A percentile compares a stretch with the other conserved stretches of the same genome.
Evolutionary conservation across 1,140 invertebrate species (phyloP).

Genomic region (Diachasmimorpha longicaudata): DNA sequence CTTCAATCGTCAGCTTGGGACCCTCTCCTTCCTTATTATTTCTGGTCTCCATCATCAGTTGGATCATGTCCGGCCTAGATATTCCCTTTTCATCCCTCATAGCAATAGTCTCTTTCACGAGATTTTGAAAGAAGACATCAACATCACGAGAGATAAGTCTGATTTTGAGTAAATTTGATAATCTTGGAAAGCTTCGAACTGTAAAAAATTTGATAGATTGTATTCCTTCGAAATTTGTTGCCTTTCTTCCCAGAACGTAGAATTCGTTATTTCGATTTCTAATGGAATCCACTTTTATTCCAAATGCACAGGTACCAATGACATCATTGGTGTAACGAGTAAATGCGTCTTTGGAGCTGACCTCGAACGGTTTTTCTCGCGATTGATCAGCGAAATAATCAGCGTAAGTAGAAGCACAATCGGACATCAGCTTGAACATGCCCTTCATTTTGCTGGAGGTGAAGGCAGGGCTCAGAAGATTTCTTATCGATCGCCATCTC

Average conservation of each 20-base stretch:
- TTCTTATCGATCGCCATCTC: slow-evolving; percentile 43
- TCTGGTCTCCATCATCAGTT: slow-evolving; percentile 50
- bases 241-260: slow-evolving; percentile 50
- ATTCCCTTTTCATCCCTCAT: slow-evolving; percentile 35
- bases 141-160: slow-evolving; percentile 20
- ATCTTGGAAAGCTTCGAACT: background rate
- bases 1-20: background rate
- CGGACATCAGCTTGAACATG: slow-evolving; percentile 40
- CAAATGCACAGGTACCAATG: slow-evolving; percentile 41
- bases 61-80: slow-evolving; percentile 48
- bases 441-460: slow-evolving; percentile 40
- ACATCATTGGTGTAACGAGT: slow-evolving; percentile 34
- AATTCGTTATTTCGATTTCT: slow-evolving; percentile 60
- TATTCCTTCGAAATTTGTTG: slow-evolving; percentile 27
- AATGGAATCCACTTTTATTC: slow-evolving; percentile 38
- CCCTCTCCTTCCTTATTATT: background rate
- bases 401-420: slow-evolving; percentile 36
- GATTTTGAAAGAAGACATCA: slow-evolving; percentile 37
- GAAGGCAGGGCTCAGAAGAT: slow-evolving; percentile 42
- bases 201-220: background rate
- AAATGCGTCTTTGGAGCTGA: slow-evolving; percentile 35
- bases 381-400: slow-evolving; percentile 13
- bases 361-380: background rate
- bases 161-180: slow-evolving; percentile 2
- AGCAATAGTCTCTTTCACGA: slow-evolving; percentile 46